These are phyloP conservation scores for Arrhopalites spinosus DNA, from an alignment of 2,888 invertebrate genomes.

Conservation along the genomic window DNA sequence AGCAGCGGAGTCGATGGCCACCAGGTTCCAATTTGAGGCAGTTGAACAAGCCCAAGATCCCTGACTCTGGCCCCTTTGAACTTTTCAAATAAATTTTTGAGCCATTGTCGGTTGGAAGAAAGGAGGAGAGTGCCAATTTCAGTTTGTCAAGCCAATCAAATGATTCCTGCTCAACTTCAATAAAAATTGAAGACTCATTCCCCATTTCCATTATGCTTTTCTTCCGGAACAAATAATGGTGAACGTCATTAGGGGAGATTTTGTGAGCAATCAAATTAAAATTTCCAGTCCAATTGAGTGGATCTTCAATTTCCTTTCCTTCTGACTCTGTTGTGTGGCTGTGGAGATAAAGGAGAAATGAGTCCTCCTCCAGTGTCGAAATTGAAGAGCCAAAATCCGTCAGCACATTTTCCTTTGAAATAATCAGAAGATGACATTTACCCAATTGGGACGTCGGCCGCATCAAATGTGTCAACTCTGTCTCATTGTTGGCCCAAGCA, in stretches of 20 bases:
- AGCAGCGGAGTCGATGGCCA: slow-evolving; percentile 60
- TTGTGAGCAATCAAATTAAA: slow-evolving; percentile 60
- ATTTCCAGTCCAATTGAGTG: too few relatives aligned
- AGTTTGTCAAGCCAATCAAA: slow-evolving; percentile 81
- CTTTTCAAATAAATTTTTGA: slow-evolving; percentile 11
- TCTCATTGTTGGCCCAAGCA: too few relatives aligned
- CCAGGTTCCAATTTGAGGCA: slow-evolving; percentile 63
- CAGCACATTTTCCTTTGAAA: too few relatives aligned
- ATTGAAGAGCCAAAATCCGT: too few relatives aligned
- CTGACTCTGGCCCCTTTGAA: slow-evolving; percentile 59
- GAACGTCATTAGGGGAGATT: background rate
- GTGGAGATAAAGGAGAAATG: too few relatives aligned
- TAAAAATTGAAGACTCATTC: slow-evolving; percentile 57
- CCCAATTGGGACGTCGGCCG: too few relatives aligned
- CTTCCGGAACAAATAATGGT: slow-evolving; percentile 2
- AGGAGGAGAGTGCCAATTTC: slow-evolving; percentile 71
- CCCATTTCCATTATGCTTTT: too few relatives aligned
- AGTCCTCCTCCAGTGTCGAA: too few relatives aligned
- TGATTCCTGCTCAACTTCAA: slow-evolving; percentile 69
- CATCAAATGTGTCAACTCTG: too few relatives aligned
- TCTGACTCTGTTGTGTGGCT: too few relatives aligned
- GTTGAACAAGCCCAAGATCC: slow-evolving; percentile 64
- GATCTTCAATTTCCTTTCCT: too few relatives aligned
- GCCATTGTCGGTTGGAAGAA: background rate
- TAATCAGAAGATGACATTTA: too few relatives aligned